Evolutionary conservation across 2,888 invertebrate genomes (phyloP), one percentile per base, ranked within the genome.

Genomic region (Pachydiplax longipennis): DNA sequence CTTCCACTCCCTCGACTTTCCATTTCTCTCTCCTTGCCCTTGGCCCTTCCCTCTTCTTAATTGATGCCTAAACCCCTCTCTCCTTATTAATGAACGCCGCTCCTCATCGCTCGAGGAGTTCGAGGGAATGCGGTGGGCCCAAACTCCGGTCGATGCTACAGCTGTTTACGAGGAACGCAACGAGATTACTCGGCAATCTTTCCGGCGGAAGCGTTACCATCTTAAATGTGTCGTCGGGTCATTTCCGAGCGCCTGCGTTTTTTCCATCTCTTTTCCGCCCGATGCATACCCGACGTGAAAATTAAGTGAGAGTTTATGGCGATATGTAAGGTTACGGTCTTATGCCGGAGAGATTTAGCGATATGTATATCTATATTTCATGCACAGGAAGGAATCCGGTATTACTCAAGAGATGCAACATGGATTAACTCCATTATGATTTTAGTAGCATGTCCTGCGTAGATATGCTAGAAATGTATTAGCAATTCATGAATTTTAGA

Each of bases 201-300:
- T 87, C 61, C 61, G 87, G 37, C 87, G 87, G 87, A 87, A 87
- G 87, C 61, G 87, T 58, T 58, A 3, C n/a, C n/a, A 35, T 37
- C 61, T 87, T 87, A 87, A 87, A 87, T 87, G 65, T 48, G 87
- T 87, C 87, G 61, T 61, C 87, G 61, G n/a, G 87, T 87, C 87
- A 61, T 87, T 87, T 73, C 25, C 25, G 15, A 73, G 73, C 73
- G 73, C 25, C 31, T 73, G 25, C 31, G 4, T 73, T 73, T 73
- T 73, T 31, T 12, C 73, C 73, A 25, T 13, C 31, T 31, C 15
- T 53, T 53, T 18, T 18, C 31, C 10, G 25, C 31, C 73, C 73
- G 31, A 31, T 5, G 73, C 25, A 13, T 13, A 12, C 31, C 25
- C 31, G 25, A 13, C 25, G 73, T 31, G 8, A 10, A 73, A 73